Conservation (phyloP, 2,888 invertebrate species). For the Carcina quercana region DNA sequence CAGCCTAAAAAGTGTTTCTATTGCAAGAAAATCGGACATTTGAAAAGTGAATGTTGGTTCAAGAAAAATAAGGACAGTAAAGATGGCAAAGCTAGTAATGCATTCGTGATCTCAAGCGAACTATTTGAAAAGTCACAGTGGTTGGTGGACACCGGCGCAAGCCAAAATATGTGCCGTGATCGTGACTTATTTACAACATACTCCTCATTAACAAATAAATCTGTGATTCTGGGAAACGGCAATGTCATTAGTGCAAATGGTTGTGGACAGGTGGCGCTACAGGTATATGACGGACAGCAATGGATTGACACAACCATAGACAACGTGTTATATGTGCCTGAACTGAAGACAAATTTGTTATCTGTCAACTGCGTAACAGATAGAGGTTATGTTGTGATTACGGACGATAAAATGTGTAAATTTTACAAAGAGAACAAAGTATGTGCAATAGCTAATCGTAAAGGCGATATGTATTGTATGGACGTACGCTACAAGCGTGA, state of each 20-base stretch:
- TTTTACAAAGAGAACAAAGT: slow-evolving; percentile 14
- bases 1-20: slow-evolving; percentile 12
- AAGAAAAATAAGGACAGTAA: slow-evolving; percentile 7
- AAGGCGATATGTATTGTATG: slow-evolving; percentile 10
- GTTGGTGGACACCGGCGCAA: slow-evolving; percentile 20
- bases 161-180: slow-evolving; percentile 19
- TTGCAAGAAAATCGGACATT: slow-evolving; percentile 13
- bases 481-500: slow-evolving; percentile 4
- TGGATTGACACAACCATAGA: slow-evolving; percentile 21
- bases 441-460: slow-evolving; percentile 17
- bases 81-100: slow-evolving; percentile 9
- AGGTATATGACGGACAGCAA: slow-evolving; percentile 16
- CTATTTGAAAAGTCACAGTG: slow-evolving; percentile 13
- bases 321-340: slow-evolving; percentile 20
- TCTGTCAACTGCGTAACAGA: slow-evolving; percentile 16
- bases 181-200: slow-evolving; percentile 17
- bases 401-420: slow-evolving; percentile 14
- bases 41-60: slow-evolving; percentile 10
- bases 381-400: slow-evolving; percentile 20
- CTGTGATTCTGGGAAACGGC: slow-evolving; percentile 17
- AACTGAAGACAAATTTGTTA: slow-evolving; percentile 18
- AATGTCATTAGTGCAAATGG: slow-evolving; percentile 13
- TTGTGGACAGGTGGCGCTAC: slow-evolving; percentile 17
- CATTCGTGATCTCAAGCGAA: slow-evolving; percentile 11
- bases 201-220: slow-evolving; percentile 2